These are phyloP conservation scores for Noctua janthina DNA, from an alignment of 2,888 invertebrate genomes.

Conservation along the genomic window DNA sequence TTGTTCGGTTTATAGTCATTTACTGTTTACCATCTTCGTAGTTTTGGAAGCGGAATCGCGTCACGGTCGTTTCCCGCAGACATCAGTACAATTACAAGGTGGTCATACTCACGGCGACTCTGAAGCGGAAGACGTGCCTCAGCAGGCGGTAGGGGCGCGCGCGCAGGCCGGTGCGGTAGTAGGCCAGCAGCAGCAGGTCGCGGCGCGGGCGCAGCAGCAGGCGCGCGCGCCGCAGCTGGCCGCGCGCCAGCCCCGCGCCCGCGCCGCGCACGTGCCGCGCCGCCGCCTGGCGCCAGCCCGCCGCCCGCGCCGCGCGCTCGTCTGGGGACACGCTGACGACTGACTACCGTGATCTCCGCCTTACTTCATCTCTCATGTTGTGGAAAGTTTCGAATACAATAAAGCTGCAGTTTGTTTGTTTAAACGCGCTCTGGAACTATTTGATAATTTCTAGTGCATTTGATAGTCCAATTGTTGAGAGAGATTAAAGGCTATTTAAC, in stretches of 20 bases:
- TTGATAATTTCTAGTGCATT: neutral
- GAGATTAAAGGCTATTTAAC: neutral
- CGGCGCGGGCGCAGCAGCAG: conserved; percentile 80
- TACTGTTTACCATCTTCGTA: neutral
- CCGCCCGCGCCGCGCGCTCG: conserved; percentile 81
- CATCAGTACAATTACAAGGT: neutral
- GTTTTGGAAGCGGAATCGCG: neutral
- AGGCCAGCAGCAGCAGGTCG: conserved; percentile 79
- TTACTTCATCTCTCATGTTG: neutral
- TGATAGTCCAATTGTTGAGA: neutral
- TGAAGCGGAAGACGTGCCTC: conserved; percentile 82
- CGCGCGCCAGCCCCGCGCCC: conserved; percentile 60
- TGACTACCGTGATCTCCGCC: neutral
- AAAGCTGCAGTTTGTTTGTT: neutral
- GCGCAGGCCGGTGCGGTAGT: conserved; percentile 81
- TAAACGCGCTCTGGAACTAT: neutral
- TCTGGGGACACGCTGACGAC: conserved; percentile 60
- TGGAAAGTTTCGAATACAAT: neutral
- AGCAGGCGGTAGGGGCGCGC: conserved; percentile 78
- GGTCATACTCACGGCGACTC: conserved; percentile 73
- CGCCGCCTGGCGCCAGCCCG: conserved; percentile 72
- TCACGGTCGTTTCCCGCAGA: neutral
- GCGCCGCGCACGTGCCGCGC: conserved; percentile 73
- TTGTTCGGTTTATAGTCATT: neutral
- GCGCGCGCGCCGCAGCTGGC: conserved; percentile 61